Conservation (phyloP, 1,140 invertebrate species). For the Neodiprion fabricii region DNA sequence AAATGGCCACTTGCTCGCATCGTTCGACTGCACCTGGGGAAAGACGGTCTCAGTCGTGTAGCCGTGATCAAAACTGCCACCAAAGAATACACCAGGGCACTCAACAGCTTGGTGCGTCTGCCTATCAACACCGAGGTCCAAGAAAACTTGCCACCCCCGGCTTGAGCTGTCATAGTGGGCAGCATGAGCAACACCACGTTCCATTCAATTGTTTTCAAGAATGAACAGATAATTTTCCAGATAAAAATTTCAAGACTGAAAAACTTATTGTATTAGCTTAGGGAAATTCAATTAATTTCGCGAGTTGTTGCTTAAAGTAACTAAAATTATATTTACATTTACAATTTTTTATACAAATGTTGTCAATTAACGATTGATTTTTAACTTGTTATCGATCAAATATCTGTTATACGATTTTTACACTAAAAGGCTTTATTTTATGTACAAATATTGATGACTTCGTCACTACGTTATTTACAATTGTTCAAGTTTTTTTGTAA, state of each 20-base stretch:
- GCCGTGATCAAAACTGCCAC: conserved; percentile 20
- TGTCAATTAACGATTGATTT: too few species aligned
- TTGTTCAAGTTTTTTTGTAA: neutral
- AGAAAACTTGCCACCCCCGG: neutral
- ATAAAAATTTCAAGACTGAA: too few species aligned
- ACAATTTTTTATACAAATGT: too few species aligned
- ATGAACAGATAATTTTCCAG: too few species aligned
- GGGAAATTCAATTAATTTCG: too few species aligned
- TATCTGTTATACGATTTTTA: neutral
- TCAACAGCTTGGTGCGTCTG: neutral
- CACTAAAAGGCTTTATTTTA: neutral
- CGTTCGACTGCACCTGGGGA: conserved; percentile 24
- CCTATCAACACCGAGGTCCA: neutral
- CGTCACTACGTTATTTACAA: neutral
- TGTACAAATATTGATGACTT: neutral
- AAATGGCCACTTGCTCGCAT: conserved; percentile 32
- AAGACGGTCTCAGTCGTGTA: conserved; percentile 22
- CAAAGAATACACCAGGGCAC: conserved; percentile 13
- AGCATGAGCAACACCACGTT: neutral
- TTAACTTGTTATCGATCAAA: neutral
- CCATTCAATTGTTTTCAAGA: neutral
- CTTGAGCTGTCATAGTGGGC: neutral
- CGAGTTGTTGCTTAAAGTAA: too few species aligned
- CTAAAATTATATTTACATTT: too few species aligned
- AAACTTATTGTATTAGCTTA: too few species aligned